Conservation (phyloP, 1,140 invertebrate species). For the Homalodisca vitripennis region DNA sequence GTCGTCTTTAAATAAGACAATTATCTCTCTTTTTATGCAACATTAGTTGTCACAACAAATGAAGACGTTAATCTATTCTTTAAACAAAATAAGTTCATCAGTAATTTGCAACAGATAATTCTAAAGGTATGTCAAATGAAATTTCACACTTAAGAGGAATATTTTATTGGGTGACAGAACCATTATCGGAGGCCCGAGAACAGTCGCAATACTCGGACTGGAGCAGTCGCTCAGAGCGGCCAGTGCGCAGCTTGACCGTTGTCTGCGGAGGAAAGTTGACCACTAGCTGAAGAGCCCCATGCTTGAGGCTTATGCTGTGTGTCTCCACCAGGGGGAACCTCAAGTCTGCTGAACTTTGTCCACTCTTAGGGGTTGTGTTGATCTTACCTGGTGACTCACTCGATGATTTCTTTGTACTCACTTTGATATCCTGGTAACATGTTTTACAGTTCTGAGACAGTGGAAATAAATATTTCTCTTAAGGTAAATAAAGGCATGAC, state of each 20-base stretch:
- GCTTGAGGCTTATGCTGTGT: slow-evolving; percentile 43
- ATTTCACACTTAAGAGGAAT: too few species aligned
- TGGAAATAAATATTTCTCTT: too few species aligned
- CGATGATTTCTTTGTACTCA: slow-evolving; percentile 8
- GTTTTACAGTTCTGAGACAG: too few species aligned
- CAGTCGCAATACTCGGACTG: slow-evolving; percentile 32
- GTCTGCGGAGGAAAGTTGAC: slow-evolving; percentile 48
- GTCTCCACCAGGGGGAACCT: slow-evolving; percentile 28
- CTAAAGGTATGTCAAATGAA: too few species aligned
- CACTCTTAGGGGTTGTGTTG: slow-evolving; percentile 10
- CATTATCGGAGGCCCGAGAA: neutral
- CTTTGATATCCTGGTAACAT: slow-evolving; percentile 28
- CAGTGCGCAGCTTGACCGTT: slow-evolving; percentile 42
- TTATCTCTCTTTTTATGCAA: too few species aligned
- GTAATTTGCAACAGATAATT: too few species aligned
- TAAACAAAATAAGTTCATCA: too few species aligned
- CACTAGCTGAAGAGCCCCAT: slow-evolving; percentile 44
- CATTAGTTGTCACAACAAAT: too few species aligned
- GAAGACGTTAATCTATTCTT: too few species aligned
- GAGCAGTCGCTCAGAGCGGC: slow-evolving; percentile 34
- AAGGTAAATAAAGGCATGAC: too few species aligned
- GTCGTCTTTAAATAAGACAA: too few species aligned
- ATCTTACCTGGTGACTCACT: slow-evolving; percentile 8
- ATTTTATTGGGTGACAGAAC: neutral
- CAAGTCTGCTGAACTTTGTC: neutral